Conservation (phyloP, 2,888 invertebrate genomes). For the Trisateles emortualis region DNA sequence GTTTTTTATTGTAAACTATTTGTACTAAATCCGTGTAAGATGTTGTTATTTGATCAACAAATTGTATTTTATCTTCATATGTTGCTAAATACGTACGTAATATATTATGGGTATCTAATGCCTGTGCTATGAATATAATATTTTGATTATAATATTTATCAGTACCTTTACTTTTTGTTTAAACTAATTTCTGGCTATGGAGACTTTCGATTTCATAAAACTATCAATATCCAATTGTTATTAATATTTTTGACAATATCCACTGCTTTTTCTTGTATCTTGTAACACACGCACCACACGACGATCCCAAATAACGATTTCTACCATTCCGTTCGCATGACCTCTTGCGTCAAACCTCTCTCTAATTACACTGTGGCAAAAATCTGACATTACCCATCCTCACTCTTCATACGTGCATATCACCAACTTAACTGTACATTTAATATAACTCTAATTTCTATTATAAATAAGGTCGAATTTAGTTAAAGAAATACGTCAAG, state of each 20-base stretch:
- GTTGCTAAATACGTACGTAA: no score
- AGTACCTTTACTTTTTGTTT: no score
- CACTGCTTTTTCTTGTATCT: conserved; percentile 11
- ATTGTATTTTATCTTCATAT: no score
- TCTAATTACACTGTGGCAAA: conserved; percentile 81
- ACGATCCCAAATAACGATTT: conserved; percentile 61
- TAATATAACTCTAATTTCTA: conserved; percentile 29
- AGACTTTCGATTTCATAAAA: no score
- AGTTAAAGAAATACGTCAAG: conserved; percentile 6
- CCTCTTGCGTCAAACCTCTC: conserved; percentile 73
- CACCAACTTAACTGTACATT: conserved; percentile 50
- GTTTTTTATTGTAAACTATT: no score
- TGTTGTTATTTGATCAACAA: no score
- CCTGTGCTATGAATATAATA: no score
- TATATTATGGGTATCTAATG: no score
- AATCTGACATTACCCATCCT: conserved; percentile 71
- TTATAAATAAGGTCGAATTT: conserved; percentile 40
- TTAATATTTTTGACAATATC: not conserved
- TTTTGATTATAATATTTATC: no score
- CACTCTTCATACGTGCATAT: conserved; percentile 47
- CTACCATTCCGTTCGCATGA: conserved; percentile 81
- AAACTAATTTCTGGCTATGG: no score
- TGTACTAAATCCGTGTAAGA: no score
- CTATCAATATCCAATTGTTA: no score
- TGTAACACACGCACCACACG: conserved; percentile 38